Conservation (phyloP, 2,113 vertebrate species). For the Litocranius walleri region DNA sequence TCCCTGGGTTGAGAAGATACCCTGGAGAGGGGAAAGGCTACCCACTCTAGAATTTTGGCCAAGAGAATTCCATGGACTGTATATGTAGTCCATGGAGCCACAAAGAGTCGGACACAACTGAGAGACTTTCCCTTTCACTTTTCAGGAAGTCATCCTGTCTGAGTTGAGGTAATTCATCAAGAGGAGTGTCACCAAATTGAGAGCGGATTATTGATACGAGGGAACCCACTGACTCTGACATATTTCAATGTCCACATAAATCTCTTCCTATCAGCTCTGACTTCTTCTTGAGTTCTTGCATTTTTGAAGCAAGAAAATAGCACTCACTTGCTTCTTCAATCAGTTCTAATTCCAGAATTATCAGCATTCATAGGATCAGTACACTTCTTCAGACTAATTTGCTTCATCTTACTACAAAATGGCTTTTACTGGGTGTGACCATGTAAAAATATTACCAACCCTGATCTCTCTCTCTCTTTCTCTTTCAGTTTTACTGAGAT, state of each 20-base stretch:
- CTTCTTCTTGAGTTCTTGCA: background rate
- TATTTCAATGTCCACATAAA: background rate
- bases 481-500: background rate
- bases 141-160: background rate
- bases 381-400: background rate
- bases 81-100: background rate
- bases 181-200: fast-evolving
- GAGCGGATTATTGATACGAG: background rate
- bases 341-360: background rate
- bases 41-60: background rate
- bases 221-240: background rate
- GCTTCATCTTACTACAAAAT: background rate
- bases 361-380: background rate
- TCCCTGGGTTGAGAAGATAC: background rate
- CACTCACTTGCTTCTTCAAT: background rate
- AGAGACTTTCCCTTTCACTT: background rate
- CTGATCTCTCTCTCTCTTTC: background rate
- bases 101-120: background rate
- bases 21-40: background rate
- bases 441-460: fast-evolving
- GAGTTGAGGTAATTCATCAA: background rate
- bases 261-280: background rate
- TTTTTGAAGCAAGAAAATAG: background rate
- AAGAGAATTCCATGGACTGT: background rate
- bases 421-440: background rate